Conservation (phyloP, 2,888 invertebrate species). For the Oxystoma pomonae region DNA sequence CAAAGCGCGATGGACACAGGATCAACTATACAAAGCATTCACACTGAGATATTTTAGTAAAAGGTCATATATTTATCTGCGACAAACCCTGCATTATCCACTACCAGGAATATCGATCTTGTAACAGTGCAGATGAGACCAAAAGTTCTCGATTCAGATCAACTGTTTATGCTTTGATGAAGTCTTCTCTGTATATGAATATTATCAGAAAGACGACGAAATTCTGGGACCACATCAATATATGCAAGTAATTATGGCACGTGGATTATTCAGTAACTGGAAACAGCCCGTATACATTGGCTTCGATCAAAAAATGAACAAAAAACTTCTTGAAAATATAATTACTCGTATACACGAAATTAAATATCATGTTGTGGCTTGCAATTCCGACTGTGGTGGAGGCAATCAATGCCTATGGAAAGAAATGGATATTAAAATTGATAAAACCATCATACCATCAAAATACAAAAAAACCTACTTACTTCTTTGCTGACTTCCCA, state of each 20-base stretch:
- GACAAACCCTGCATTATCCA: conserved; percentile 26
- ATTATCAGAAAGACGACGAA: conserved; percentile 27
- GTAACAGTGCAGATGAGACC: too few species aligned
- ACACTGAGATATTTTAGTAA: conserved; percentile 25
- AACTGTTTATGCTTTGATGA: conserved; percentile 18
- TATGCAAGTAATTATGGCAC: conserved; percentile 29
- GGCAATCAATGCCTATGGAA: conserved; percentile 32
- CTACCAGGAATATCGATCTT: conserved; percentile 20
- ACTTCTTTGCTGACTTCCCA: conserved; percentile 22
- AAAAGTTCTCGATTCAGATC: too few species aligned
- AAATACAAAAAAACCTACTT: conserved; percentile 15
- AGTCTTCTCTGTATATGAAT: conserved; percentile 22
- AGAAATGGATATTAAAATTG: conserved; percentile 2
- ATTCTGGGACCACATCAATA: conserved; percentile 30
- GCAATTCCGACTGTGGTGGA: conserved; percentile 31
- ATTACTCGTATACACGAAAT: conserved; percentile 21
- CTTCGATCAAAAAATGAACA: conserved; percentile 36
- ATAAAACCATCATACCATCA: conserved; percentile 12
- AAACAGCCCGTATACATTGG: conserved; percentile 30
- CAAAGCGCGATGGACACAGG: conserved; percentile 8
- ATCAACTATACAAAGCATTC: conserved; percentile 23
- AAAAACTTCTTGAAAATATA: conserved; percentile 23
- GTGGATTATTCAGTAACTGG: conserved; percentile 24
- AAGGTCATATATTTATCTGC: conserved; percentile 22
- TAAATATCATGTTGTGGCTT: conserved; percentile 32